Conservation (phyloP, 2,888 invertebrate species). For the Petrolisthes cinctipes region DNA sequence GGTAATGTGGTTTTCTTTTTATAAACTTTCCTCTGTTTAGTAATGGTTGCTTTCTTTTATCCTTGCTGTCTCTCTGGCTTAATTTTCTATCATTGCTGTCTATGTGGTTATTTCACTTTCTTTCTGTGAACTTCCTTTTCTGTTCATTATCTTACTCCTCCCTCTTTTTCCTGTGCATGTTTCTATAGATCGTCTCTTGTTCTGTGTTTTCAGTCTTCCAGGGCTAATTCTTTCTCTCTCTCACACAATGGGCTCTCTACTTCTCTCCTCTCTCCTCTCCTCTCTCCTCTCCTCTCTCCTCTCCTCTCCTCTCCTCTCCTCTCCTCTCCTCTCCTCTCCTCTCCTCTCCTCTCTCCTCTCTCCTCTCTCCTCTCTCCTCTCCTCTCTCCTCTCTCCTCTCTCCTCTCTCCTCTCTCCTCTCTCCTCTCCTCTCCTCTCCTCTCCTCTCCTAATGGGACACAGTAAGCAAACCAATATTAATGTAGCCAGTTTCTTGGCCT, state of each 20-base stretch:
- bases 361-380: background rate
- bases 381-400: background rate
- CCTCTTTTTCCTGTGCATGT: background rate
- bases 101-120: background rate
- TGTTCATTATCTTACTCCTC: background rate
- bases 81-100: background rate
- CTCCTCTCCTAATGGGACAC: background rate
- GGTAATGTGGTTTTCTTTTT: too few species aligned
- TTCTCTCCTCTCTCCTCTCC: background rate
- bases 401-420: background rate
- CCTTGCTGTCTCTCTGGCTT: background rate
- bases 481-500: too few species aligned
- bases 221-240: background rate
- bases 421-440: background rate
- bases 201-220: background rate
- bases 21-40: too few species aligned
- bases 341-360: background rate
- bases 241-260: background rate
- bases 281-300: background rate
- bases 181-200: background rate
- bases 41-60: background rate
- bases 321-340: background rate
- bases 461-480: too few species aligned
- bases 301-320: background rate
- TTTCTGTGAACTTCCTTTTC: background rate